Evolutionary conservation across 1,140 invertebrate genomes (phyloP).

Genomic region (Penaeus chinensis): DNA sequence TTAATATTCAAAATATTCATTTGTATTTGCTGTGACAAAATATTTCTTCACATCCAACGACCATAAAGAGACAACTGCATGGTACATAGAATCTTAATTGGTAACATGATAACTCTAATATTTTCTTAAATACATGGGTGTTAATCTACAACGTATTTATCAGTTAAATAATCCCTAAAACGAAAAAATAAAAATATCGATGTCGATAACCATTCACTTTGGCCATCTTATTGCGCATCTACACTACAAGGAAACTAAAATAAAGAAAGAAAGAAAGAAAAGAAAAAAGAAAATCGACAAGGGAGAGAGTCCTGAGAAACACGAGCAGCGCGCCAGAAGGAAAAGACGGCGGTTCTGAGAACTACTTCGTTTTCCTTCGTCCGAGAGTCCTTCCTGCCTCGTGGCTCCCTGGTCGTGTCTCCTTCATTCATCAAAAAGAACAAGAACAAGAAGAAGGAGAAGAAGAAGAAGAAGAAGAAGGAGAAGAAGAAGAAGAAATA

Average conservation of each 20-base stretch:
- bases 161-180: neutral
- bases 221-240: conserved; percentile 21
- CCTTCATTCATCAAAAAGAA: too few species aligned
- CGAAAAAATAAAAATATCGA: conserved; percentile 15
- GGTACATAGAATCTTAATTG: neutral
- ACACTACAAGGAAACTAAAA: neutral
- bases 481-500: too few species aligned
- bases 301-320: neutral
- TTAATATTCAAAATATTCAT: conserved; percentile 58
- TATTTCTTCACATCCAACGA: conserved; percentile 41
- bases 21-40: conserved; percentile 62
- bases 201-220: conserved; percentile 1
- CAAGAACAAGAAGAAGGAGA: too few species aligned
- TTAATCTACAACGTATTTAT: neutral
- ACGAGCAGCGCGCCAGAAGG: neutral
- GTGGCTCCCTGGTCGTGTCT: too few species aligned
- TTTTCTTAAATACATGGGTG: conserved; percentile 1
- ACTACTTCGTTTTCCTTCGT: too few species aligned
- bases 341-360: too few species aligned
- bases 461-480: too few species aligned
- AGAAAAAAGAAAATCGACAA: neutral
- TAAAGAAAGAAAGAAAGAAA: neutral
- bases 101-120: neutral
- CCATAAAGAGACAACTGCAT: neutral
- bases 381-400: too few species aligned